Percentiles rank a stretch among this genome's conserved stretches.
Evolutionary conservation across 1,140 invertebrate species (phyloP).

Genomic region (Sogatella furcifera): DNA sequence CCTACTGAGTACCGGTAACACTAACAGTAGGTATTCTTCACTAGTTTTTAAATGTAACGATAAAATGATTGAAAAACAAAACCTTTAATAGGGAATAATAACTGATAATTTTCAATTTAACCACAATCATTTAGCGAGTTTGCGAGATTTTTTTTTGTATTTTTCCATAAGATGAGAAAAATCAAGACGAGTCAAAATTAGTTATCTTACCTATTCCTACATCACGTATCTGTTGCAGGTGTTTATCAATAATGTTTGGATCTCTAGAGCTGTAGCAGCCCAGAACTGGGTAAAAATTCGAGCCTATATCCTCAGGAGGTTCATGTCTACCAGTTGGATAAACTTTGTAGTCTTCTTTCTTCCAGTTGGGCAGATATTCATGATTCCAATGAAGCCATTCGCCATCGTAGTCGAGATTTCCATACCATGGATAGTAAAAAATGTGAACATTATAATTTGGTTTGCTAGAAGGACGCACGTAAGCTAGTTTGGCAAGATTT

Average conservation of each 20-base stretch:
- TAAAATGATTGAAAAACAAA: no score
- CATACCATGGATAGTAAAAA: conserved; percentile 42
- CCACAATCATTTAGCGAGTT: no score
- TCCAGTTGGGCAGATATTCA: conserved; percentile 36
- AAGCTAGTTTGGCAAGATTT: conserved; percentile 8
- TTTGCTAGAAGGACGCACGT: conserved; percentile 14
- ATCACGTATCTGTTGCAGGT: conserved; percentile 36
- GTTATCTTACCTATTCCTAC: conserved; percentile 30
- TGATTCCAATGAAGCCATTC: conserved; percentile 40
- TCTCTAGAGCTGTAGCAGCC: conserved; percentile 40
- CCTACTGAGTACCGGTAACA: no score
- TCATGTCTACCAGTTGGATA: conserved; percentile 35
- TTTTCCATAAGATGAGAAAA: background rate
- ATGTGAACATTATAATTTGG: conserved; percentile 38
- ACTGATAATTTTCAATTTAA: no score
- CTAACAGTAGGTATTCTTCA: no score
- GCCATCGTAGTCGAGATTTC: conserved; percentile 33
- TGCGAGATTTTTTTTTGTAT: no score
- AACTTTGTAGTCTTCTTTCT: conserved; percentile 33
- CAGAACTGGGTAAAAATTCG: conserved; percentile 37
- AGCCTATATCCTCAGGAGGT: conserved; percentile 36
- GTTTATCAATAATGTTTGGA: conserved; percentile 34
- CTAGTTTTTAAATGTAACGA: no score
- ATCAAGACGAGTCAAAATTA: background rate
- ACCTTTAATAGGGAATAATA: no score